phyloP scores from a whole-genome alignment of 1,140 invertebrate genomes.

The Drosophila fuyamai region DNA sequence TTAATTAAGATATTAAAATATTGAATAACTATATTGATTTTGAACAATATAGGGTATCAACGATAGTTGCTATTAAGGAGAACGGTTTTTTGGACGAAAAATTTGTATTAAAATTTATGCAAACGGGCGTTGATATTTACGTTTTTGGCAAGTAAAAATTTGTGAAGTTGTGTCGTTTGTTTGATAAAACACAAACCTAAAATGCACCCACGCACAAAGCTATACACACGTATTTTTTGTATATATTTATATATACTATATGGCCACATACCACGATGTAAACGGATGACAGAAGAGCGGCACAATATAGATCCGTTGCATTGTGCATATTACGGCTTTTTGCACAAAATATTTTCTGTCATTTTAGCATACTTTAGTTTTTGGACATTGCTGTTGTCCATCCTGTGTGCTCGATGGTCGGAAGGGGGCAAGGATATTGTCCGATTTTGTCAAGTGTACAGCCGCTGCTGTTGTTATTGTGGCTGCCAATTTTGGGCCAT shows the following conservation, averaged over 20 bases:
- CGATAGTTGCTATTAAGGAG: no score
- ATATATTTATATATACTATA: constrained; percentile 9
- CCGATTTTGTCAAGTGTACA: constrained; percentile 78
- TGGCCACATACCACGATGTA: constrained; percentile 3
- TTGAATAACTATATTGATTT: no score
- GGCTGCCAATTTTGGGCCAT: constrained; percentile 19
- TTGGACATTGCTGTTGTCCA: constrained; percentile 47
- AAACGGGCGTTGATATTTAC: neutral
- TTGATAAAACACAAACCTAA: constrained; percentile 30
- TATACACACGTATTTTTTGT: neutral
- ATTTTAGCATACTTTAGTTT: constrained; percentile 63
- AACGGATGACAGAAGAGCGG: constrained; percentile 29
- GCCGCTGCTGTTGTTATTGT: constrained; percentile 45
- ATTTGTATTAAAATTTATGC: constrained; percentile 1
- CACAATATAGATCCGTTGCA: constrained; percentile 32
- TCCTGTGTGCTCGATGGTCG: constrained; percentile 22
- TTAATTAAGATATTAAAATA: no score
- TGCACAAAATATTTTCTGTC: constrained; percentile 70
- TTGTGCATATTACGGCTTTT: constrained; percentile 64
- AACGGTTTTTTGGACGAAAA: neutral
- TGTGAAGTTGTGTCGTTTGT: constrained; percentile 22
- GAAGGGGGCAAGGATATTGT: constrained; percentile 32
- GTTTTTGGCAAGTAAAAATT: constrained; percentile 42
- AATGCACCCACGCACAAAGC: constrained; percentile 24
- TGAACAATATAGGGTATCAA: neutral